Base-by-base conservation (phyloP, 2,113 vertebrate genomes). In the Uropsilus gracilis region DNA sequence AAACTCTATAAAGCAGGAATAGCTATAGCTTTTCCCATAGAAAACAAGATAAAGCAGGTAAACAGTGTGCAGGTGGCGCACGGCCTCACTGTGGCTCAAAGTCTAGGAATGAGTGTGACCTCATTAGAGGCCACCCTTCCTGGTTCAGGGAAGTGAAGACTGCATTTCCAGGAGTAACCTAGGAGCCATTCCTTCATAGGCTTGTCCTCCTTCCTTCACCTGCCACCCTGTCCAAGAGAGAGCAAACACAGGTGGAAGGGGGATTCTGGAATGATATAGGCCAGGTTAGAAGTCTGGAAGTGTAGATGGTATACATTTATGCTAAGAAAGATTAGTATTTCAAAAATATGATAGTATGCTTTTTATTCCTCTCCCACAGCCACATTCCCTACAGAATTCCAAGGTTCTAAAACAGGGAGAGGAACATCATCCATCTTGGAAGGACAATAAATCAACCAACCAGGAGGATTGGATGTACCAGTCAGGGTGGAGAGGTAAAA, bases 71-170 rank as follows among this genome's bases (percentile, higher is more conserved):
- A 97, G 94, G 95, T 91, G 90, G 44, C 42, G 63, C 50, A 44
- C 92, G 66, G 72, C 77, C 53, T 55, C 37, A 48, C 8, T 30
- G 1, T 4, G 5, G 0, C 50, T 30, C 72, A 0, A 12, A 73
- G 81, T 57, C 81, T 55, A 75, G 30, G 57, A 92, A 94, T 66
- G 6, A 87, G 63, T 68, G 22, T 3, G n/a, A 87, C 57, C 76
- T 97, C 89, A 86, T 72, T 87, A 95, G 95, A 94, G 92, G 92
- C 88, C 96, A 94, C 13, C 91, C 37, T 28, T 78, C 89, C 75
- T 75, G 75, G 63, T 82, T 16, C 64, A 37, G 7, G 57, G 63
- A 30, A 94, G 37, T 10, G 8, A 26, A 42, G 64, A 20, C n/a
- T 1, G 34, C 3, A 37, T 55, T 84, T 84, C 81, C 64, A 64